Conservation (phyloP, 2,888 invertebrate species). For the Anarsia innoxiella region DNA sequence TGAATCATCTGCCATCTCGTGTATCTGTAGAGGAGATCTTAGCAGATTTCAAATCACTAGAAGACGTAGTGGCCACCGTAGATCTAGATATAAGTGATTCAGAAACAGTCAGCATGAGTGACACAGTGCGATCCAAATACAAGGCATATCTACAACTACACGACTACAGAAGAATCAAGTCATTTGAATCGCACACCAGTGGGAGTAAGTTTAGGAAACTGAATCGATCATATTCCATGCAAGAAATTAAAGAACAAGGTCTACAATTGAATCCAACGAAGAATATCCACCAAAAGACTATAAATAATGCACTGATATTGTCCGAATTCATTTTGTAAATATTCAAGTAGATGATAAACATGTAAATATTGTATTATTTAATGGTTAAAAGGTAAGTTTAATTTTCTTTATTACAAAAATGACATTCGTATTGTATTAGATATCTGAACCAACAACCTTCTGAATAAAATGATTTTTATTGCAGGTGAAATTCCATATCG, state of each 20-base stretch:
- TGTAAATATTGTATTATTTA: background rate
- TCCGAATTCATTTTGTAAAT: slow-evolving; percentile 56
- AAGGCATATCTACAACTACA: slow-evolving; percentile 36
- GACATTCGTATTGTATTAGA: background rate
- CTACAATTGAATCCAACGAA: slow-evolving; percentile 29
- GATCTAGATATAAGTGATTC: slow-evolving; percentile 19
- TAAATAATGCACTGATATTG: slow-evolving; percentile 38
- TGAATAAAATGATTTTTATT: too few relatives aligned
- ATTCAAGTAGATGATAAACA: background rate
- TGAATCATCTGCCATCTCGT: slow-evolving; percentile 21
- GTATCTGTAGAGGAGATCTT: slow-evolving; percentile 41
- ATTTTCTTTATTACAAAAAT: background rate
- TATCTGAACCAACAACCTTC: background rate
- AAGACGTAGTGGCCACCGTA: slow-evolving; percentile 27
- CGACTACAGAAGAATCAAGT: slow-evolving; percentile 49
- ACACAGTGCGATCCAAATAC: slow-evolving; percentile 17
- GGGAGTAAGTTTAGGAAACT: slow-evolving; percentile 35
- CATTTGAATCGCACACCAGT: too few relatives aligned
- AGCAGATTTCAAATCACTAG: slow-evolving; percentile 48
- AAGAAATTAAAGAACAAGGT: slow-evolving; percentile 47
- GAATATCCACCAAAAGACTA: slow-evolving; percentile 27
- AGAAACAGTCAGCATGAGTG: slow-evolving; percentile 13
- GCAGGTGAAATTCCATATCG: slow-evolving; percentile 87
- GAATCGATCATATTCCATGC: slow-evolving; percentile 42
- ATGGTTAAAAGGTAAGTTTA: background rate